Evolutionary conservation across 2,888 invertebrate species (phyloP).

Genomic region (Pilophorus perplexus): DNA sequence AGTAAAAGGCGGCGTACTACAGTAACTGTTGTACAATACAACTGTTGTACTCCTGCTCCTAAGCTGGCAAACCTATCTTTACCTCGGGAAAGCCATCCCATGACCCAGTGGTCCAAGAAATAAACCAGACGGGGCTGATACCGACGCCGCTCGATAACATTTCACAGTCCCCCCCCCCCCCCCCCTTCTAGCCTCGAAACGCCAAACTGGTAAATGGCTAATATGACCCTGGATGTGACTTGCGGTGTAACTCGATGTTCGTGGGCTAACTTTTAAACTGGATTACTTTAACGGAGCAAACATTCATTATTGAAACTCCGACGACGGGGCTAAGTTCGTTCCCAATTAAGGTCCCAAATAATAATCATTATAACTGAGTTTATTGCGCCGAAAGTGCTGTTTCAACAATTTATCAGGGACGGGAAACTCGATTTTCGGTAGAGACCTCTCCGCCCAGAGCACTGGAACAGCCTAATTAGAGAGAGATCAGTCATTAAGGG

Average conservation of each 20-base stretch:
- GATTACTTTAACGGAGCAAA: conserved; percentile 14
- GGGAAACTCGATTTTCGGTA: conserved; percentile 5
- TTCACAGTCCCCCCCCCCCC: too few relatives aligned
- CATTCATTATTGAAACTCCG: conserved; percentile 25
- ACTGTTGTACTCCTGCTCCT: too few relatives aligned
- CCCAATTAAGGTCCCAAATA: conserved; percentile 11
- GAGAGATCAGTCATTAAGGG: not conserved
- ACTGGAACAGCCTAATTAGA: not conserved
- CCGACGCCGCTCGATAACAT: too few relatives aligned
- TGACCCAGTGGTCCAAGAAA: too few relatives aligned
- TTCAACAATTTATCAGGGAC: not conserved
- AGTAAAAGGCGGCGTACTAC: too few relatives aligned
- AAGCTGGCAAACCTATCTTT: too few relatives aligned
- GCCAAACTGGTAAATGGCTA: not conserved
- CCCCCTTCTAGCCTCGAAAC: too few relatives aligned
- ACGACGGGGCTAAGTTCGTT: not conserved
- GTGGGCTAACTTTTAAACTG: conserved; percentile 20
- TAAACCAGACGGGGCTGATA: too few relatives aligned
- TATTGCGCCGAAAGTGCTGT: conserved; percentile 1
- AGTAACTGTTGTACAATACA: too few relatives aligned
- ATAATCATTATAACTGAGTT: conserved; percentile 10
- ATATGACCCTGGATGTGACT: conserved; percentile 2
- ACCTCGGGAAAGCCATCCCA: too few relatives aligned
- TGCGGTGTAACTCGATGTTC: not conserved
- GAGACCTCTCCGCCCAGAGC: not conserved